Conservation (phyloP, 2,888 invertebrate genomes). For the Lepetodrilus schrolli region DNA sequence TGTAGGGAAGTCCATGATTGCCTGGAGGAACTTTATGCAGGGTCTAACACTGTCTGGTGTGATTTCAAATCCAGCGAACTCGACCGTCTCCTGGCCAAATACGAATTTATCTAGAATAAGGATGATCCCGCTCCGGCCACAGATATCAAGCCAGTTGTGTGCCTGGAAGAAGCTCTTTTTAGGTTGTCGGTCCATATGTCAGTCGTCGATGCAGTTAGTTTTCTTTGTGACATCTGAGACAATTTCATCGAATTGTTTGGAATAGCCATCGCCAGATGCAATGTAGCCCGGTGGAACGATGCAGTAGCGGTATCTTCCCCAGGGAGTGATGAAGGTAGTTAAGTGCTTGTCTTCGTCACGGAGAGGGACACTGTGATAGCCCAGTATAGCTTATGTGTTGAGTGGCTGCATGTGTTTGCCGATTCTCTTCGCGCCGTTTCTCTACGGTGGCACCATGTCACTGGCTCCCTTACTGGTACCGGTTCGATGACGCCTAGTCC, state of each 20-base stretch:
- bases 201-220: constrained; percentile 53
- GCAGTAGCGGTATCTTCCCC: constrained; percentile 46
- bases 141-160: constrained; percentile 47
- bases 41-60: constrained; percentile 41
- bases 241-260: constrained; percentile 52
- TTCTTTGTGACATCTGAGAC: constrained; percentile 52
- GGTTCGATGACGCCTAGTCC: constrained; percentile 48
- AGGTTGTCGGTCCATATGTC: constrained; percentile 41
- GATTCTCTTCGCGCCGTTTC: constrained; percentile 47
- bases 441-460: too few species aligned
- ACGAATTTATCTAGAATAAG: constrained; percentile 51
- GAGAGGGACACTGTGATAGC: constrained; percentile 41
- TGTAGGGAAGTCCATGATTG: constrained; percentile 49
- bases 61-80: constrained; percentile 55
- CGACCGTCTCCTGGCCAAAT: constrained; percentile 44
- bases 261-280: constrained; percentile 53
- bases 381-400: constrained; percentile 42
- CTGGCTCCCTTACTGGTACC: too few species aligned
- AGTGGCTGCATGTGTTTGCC: constrained; percentile 57
- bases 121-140: constrained; percentile 49
- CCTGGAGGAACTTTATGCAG: constrained; percentile 38
- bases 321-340: constrained; percentile 46
- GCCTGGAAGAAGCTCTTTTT: constrained; percentile 48
- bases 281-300: too few species aligned
- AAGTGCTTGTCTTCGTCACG: constrained; percentile 42